Evolutionary conservation across 2,113 vertebrate genomes (phyloP).

Genomic region (Toxotes chatareus): DNA sequence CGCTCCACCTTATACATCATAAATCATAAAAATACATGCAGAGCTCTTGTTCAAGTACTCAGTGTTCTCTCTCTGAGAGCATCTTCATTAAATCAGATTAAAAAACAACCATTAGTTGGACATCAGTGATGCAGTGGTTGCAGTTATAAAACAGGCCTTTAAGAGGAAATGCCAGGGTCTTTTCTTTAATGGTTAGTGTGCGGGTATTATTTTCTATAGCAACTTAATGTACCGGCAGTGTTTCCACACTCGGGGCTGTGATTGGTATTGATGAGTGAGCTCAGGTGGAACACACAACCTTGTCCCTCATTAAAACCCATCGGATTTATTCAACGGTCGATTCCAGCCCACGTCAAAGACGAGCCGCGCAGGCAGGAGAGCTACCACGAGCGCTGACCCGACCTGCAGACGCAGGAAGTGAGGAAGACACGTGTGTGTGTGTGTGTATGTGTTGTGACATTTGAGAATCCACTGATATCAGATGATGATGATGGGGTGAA

Average conservation of each 20-base stretch:
- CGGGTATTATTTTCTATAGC: constrained; percentile 19
- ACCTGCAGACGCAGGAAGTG: background rate
- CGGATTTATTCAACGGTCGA: constrained; percentile 39
- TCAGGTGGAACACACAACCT: constrained; percentile 61
- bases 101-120: background rate
- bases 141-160: background rate
- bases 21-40: background rate
- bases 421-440: background rate
- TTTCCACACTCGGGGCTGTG: constrained; percentile 15
- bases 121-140: background rate
- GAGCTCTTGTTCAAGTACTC: background rate
- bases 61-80: background rate
- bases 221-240: constrained; percentile 11
- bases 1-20: too few relatives aligned
- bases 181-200: constrained; percentile 12
- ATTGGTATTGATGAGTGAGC: constrained; percentile 63
- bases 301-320: constrained; percentile 61
- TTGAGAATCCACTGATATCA: constrained; percentile 35
- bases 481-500: constrained; percentile 23
- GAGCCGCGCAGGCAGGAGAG: background rate
- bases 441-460: constrained; percentile 38
- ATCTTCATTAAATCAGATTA: background rate
- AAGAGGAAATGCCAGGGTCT: constrained; percentile 1
- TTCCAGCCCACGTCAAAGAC: constrained; percentile 29
- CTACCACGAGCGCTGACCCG: constrained; percentile 5